phyloP scores from a whole-genome alignment of 2,888 invertebrate genomes.

The Rhingia rostrata region DNA sequence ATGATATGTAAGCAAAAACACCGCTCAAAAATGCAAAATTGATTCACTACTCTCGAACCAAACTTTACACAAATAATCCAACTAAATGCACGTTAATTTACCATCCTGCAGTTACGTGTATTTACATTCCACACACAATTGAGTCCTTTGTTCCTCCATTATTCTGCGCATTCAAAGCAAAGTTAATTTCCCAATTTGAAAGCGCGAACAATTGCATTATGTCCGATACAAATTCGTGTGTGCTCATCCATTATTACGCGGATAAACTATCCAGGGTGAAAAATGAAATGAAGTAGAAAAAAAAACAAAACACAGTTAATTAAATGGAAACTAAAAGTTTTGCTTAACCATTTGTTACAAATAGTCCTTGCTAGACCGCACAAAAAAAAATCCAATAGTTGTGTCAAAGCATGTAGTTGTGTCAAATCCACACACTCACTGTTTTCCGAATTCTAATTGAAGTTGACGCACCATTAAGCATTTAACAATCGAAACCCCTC shows the following conservation, averaged over 20 bases:
- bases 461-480: conserved; percentile 64
- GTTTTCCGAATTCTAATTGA: conserved; percentile 26
- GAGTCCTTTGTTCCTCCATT: conserved; percentile 25
- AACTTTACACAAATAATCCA: neutral
- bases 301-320: neutral
- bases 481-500: neutral
- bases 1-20: too few species aligned
- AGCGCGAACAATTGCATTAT: conserved; percentile 21
- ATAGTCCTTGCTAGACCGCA: neutral
- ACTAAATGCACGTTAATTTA: conserved; percentile 5
- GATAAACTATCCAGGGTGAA: neutral
- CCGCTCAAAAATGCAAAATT: too few species aligned
- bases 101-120: conserved; percentile 4
- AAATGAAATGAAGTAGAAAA: too few species aligned
- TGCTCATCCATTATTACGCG: conserved; percentile 26
- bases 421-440: neutral
- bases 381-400: neutral
- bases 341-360: conserved; percentile 11
- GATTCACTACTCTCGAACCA: too few species aligned
- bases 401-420: conserved; percentile 29
- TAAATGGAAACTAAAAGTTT: conserved; percentile 14
- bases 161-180: conserved; percentile 7
- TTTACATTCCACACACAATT: conserved; percentile 20
- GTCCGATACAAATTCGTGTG: neutral
- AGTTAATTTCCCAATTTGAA: conserved; percentile 32